Base-by-base conservation (phyloP, 2,888 invertebrate species). In the Nemotelus nigrinus region DNA sequence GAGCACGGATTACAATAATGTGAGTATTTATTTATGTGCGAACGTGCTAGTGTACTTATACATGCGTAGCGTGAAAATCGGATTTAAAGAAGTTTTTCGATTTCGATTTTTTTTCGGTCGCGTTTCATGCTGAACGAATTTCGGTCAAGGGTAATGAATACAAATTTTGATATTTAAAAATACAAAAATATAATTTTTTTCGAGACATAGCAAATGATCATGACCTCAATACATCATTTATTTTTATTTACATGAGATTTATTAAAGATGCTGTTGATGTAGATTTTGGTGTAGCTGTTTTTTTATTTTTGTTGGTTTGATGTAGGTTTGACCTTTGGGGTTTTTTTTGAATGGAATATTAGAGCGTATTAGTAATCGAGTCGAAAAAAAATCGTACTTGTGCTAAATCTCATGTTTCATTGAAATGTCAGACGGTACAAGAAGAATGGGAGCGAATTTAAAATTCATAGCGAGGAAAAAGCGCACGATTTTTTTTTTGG, bases 121-220 rank as follows among this genome's bases (percentile, higher is more conserved):
- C 57, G 10, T 10, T 8, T 8, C 10, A 53, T 53, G 10, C 53
- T 53, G 6, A 53, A 1, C 6, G 44, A 72, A 74, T 74, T 60
- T 63, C 63, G 74, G 74, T 74, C 74, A 74, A 74, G 74, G 74
- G 63, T 74, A 74, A 63, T 47, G 72, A 57, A 60, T 45, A 63
- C 60, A 74, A 74, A 60, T 63, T 60, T 60, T 60, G 50, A 60
- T 74, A 74, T 74, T 74, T 63, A 63, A 60, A 63, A 47, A 72
- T 25, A 25, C 25, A 25, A 25, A 25, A 25, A 25, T 25, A 25
- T 25, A 25, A 1, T 25, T 39, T 44, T 48, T 74, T 48, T 10
- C 41, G 47, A 74, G 70, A 70, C 6, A 43, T 8, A 70, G 41
- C 70, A 70, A 70, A 60, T 74, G 74, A 74, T 48, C 74, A 60